phyloP scores from a whole-genome alignment of 2,113 vertebrate species.

The Martes martes region DNA sequence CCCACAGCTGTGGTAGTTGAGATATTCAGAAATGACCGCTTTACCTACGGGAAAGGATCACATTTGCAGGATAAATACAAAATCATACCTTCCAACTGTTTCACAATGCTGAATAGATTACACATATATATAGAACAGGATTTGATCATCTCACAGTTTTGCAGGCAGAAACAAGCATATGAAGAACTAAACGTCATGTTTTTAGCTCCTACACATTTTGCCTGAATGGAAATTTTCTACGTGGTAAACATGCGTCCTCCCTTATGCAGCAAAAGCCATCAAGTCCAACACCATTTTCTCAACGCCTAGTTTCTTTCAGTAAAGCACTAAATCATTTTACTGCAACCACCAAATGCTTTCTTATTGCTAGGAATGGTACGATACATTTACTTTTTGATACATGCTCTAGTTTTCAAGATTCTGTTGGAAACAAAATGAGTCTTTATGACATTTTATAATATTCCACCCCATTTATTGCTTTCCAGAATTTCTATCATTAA shows the following conservation, averaged over 20 bases:
- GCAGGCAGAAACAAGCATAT: constrained; percentile 14
- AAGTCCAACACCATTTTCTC: constrained; percentile 10
- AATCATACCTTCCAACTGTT: background rate
- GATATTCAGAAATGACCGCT: constrained; percentile 2
- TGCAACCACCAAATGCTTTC: constrained; percentile 4
- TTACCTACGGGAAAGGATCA: background rate
- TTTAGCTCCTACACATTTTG: background rate
- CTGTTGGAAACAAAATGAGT: constrained; percentile 48
- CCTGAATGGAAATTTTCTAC: background rate
- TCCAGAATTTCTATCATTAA: constrained; percentile 67
- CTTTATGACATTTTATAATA: constrained; percentile 49
- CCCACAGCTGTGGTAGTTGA: background rate
- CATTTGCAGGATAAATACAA: background rate
- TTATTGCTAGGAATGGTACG: background rate
- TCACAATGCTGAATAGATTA: constrained; percentile 39
- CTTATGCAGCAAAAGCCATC: constrained; percentile 7
- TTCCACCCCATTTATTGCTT: constrained; percentile 32
- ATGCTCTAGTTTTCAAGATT: constrained; percentile 48
- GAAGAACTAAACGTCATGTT: constrained; percentile 3
- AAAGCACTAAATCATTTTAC: constrained; percentile 1
- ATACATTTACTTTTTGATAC: constrained; percentile 15
- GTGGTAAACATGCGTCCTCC: background rate
- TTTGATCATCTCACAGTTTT: constrained; percentile 9
- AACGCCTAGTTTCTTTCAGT: background rate
- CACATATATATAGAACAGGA: background rate